Base-by-base conservation (phyloP, 2,888 invertebrate genomes). In the Ennomos quercinarius region DNA sequence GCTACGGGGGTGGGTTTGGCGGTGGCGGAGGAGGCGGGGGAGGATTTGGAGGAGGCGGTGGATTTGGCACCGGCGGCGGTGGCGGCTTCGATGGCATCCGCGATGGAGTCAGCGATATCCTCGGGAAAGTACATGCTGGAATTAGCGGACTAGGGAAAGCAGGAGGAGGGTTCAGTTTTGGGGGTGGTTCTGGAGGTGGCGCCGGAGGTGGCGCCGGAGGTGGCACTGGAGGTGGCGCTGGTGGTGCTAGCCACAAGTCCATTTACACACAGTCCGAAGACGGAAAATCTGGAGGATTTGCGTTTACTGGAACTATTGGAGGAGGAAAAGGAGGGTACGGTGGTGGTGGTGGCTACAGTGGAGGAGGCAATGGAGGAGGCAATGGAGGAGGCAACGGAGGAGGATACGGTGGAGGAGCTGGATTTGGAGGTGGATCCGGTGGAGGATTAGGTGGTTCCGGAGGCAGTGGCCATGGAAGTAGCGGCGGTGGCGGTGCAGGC, bases 221-320 rank as follows among this genome's bases (percentile, higher is more conserved):
- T 1, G 67, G 71, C n/a, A 70, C 66, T 2, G 60, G 61, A 2
- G 57, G 74, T 51, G 61, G 72, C 5, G 72, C 74, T 8, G 74
- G 80, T 2, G 77, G 73, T 27, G 72, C 65, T 45, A 75, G 76
- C 41, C 81, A 80, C 54, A 88, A 89, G 73, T 77, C 81, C 1
- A 77, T 91, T 27, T 85, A 82, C 61, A 84, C 87, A 0, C 83
- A 87, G 64, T 87, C 89, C 13, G 83, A 86, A 35, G 90, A 91
- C 56, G 90, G 89, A 56, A 91, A 87, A 63, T 91, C 91, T 53
- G 89, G 89, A 55, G 91, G 90, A 1, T 90, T 86, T 57, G 90
- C 89, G 3, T 91, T 86, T 58, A 89, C 90, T 34, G 91, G 91
- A 12, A 76, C 77, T 1, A 65, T 86, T n/a, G 78, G 73, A 8